Evolutionary conservation across 1,140 invertebrate species (phyloP).

Genomic region (Zaprionus nigranus): DNA sequence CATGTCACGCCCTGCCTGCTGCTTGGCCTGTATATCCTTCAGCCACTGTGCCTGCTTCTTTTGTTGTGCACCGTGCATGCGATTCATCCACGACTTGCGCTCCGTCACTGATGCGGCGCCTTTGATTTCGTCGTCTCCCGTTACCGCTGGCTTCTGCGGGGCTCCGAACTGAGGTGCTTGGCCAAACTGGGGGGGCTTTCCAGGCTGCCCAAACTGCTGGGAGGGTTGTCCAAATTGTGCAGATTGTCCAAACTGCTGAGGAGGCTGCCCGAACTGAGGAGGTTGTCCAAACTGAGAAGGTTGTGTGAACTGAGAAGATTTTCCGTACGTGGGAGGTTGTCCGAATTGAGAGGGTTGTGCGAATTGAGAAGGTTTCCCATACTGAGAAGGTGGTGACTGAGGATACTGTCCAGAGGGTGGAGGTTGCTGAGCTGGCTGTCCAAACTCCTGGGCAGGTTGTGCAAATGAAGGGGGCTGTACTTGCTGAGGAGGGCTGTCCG

Average conservation of each 20-base stretch:
- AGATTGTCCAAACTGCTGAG: neutral
- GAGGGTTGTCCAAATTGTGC: neutral
- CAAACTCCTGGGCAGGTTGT: neutral
- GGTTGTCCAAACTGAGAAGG: neutral
- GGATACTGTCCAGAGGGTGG: neutral
- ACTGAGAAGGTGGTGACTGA: neutral
- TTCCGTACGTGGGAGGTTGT: neutral
- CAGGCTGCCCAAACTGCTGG: neutral
- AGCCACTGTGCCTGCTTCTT: conserved; percentile 60
- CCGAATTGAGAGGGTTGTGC: neutral
- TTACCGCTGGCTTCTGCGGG: neutral
- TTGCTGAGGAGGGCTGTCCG: neutral
- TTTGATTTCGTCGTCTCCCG: neutral
- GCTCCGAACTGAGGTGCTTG: neutral
- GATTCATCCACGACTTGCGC: conserved; percentile 64
- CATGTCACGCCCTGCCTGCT: conserved; percentile 57
- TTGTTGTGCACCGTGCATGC: conserved; percentile 67
- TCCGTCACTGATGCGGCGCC: conserved; percentile 33
- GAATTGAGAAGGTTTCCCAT: neutral
- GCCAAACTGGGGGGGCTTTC: neutral
- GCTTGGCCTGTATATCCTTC: conserved; percentile 64
- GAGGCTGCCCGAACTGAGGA: neutral
- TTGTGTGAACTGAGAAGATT: neutral
- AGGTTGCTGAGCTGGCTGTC: neutral
- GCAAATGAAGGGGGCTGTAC: neutral